Evolutionary conservation across 2,888 invertebrate genomes (phyloP).

Genomic region (Cetonia aurata): DNA sequence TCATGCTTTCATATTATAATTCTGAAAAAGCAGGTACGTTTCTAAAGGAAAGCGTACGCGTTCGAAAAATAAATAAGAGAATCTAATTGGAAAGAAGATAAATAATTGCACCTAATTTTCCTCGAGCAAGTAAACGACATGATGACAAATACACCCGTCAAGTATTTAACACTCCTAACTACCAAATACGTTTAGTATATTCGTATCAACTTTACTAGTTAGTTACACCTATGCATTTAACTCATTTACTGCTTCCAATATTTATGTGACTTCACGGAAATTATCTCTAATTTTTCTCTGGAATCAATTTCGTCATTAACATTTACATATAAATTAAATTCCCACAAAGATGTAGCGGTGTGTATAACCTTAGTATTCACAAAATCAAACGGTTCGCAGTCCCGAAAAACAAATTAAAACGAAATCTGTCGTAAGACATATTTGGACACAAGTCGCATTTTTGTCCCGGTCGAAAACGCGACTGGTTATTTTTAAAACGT

Average conservation of each 20-base stretch:
- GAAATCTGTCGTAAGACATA: slow-evolving; percentile 25
- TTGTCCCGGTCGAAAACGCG: slow-evolving; percentile 29
- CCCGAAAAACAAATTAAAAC: slow-evolving; percentile 27
- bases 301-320: slow-evolving; percentile 6
- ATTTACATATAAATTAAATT: slow-evolving; percentile 36
- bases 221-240: neutral
- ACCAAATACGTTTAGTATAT: no score
- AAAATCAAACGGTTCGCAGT: slow-evolving; percentile 17
- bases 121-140: no score
- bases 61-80: no score
- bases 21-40: no score
- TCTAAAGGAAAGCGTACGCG: no score
- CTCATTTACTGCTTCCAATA: neutral
- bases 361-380: slow-evolving; percentile 27
- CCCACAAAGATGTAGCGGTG: neutral
- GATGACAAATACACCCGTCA: no score
- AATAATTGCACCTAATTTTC: no score
- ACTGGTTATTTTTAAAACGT: slow-evolving; percentile 44
- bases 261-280: neutral
- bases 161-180: no score
- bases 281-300: neutral
- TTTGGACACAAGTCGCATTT: slow-evolving; percentile 31
- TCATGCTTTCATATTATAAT: no score
- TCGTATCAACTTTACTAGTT: neutral
- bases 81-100: no score